phyloP scores from a whole-genome alignment of 30 jellyfish, hydroid and myxozoan species.

The Hydractinia echinata region DNA sequence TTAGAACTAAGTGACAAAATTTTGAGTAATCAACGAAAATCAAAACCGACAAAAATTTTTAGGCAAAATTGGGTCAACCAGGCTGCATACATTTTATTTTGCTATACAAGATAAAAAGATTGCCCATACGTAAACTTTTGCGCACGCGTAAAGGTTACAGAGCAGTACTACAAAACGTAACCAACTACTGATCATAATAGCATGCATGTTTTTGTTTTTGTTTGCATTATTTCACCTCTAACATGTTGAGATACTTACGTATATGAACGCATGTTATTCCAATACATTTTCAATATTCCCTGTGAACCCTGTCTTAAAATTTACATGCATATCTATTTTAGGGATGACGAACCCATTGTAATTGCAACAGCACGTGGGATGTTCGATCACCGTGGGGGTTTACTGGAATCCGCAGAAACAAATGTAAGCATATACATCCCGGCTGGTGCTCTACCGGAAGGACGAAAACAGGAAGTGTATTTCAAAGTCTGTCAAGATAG shows the following conservation, averaged over 20 bases:
- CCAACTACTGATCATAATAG: no score
- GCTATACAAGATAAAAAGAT: no score
- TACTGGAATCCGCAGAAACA: conserved; percentile 90
- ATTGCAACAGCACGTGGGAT: conserved; percentile 96
- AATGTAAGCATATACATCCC: conserved; percentile 92
- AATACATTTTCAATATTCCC: neutral
- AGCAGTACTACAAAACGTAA: no score
- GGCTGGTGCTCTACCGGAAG: conserved; percentile 95
- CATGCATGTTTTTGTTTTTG: no score
- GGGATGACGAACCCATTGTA: conserved; percentile 82
- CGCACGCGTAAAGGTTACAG: no score
- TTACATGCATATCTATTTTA: neutral
- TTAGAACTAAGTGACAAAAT: neutral
- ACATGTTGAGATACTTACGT: no score
- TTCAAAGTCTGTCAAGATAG: conserved; percentile 95
- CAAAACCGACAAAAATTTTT: neutral
- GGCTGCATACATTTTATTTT: no score
- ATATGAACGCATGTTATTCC: no score
- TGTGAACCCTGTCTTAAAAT: neutral
- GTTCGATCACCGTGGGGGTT: conserved; percentile 96
- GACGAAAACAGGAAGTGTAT: conserved; percentile 85
- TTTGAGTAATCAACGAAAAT: neutral
- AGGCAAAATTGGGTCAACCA: no score
- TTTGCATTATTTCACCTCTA: no score
- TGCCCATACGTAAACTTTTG: no score